Evolutionary conservation across 2,113 vertebrate species (phyloP).

Genomic region (pig (Sus scrofa)): T2T-Sscrofa CM000813.6:2149001-2149500

Average conservation of each 20-base stretch:
- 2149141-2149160: background rate
- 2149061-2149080: no score
- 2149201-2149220: background rate
- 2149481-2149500: no score
- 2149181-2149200: no score
- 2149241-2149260: background rate
- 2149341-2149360: no score
- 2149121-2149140: no score
- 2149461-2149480: background rate
- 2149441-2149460: background rate
- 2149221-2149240: fast-evolving
- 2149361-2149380: background rate
- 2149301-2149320: fast-evolving
- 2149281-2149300: background rate
- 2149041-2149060: background rate
- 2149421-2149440: background rate
- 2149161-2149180: background rate
- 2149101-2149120: background rate
- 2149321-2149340: fast-evolving
- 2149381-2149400: no score
- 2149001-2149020: background rate
- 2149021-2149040: no score
- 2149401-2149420: background rate
- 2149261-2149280: background rate
- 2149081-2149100: background rate